Base-by-base conservation (phyloP, 2,113 vertebrate genomes). In the Anhinga anhinga region DNA sequence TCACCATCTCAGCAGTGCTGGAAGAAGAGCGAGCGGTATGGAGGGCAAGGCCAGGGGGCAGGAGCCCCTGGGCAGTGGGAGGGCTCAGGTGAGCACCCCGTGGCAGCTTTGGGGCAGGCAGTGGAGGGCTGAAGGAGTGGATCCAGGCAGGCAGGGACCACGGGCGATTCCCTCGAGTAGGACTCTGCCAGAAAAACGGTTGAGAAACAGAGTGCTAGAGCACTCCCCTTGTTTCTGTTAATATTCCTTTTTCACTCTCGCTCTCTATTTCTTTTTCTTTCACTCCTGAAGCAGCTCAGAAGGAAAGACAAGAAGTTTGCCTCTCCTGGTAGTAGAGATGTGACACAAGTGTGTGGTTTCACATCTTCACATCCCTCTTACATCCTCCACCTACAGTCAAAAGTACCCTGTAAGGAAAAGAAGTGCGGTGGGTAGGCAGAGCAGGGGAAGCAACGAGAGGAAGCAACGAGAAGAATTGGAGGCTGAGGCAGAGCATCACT, bases 381-480 rank as follows among this genome's bases (percentile, higher is more conserved):
- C 58, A 73, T 89, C 53, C 71, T 87, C 78, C 45, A 74, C 45
- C 50, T 86, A 65, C 59, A 76, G 50, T 42, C 78, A 90, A 52
- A 88, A 77, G 77, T n/a, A 71, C 53, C 18, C 45, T 53, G 34
- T 47, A 58, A 94, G 63, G 49, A 85, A 93, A 72, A n/a, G 52
- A 94, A 50, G 71, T 80, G 67, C 44, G 34, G 12, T 59, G 86
- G 69, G 89, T 36, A 91, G 63, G 93, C 88, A 95, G 81, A 88
- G 53, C 58, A 73, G 81, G 52, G 47, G 30, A 91, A 86, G 56
- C 14, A 15, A 56, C 22, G 26, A 96, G 80, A 83, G 67, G 88
- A 92, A 93, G 80, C 61, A 93, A 76, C 49, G 77, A 92, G 84
- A 88, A 82, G 94, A 93, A 94, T 58, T 50, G 71, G 84, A 91